phyloP scores from a whole-genome alignment of 2,888 invertebrate species.

The Aphodius sticticus region DNA sequence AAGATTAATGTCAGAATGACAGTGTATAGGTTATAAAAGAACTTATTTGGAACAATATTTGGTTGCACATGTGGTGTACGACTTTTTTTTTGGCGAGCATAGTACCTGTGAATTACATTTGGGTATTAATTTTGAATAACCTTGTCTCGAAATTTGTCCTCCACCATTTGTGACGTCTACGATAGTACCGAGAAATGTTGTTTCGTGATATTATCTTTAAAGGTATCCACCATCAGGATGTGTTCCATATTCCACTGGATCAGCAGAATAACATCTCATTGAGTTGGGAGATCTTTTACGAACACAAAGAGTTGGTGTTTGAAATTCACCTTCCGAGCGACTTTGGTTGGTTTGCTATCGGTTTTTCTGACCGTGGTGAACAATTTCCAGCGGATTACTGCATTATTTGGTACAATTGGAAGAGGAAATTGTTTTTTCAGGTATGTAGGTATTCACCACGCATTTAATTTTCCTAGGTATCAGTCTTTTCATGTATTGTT shows the following conservation, averaged over 20 bases:
- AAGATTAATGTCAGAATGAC: no score
- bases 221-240: slow-evolving; percentile 33
- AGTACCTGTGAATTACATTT: no score
- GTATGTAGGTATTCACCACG: slow-evolving; percentile 55
- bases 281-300: slow-evolving; percentile 63
- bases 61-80: no score
- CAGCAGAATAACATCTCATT: slow-evolving; percentile 56
- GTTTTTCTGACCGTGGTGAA: slow-evolving; percentile 85
- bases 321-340: slow-evolving; percentile 63
- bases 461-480: neutral
- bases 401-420: slow-evolving; percentile 79
- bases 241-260: slow-evolving; percentile 58
- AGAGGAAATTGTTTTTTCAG: slow-evolving; percentile 65
- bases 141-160: no score
- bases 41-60: no score
- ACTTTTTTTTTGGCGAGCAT: no score
- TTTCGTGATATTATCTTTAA: neutral
- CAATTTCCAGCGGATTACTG: slow-evolving; percentile 81
- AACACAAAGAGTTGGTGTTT: slow-evolving; percentile 58
- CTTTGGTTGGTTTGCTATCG: slow-evolving; percentile 80
- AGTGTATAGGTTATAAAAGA: no score
- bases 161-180: no score
- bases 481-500: neutral
- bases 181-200: neutral
- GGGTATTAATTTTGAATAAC: no score